Evolutionary conservation across 1,140 invertebrate species (phyloP), one percentile per base, ranked within the genome.

Genomic region (Pomacea maculata): DNA sequence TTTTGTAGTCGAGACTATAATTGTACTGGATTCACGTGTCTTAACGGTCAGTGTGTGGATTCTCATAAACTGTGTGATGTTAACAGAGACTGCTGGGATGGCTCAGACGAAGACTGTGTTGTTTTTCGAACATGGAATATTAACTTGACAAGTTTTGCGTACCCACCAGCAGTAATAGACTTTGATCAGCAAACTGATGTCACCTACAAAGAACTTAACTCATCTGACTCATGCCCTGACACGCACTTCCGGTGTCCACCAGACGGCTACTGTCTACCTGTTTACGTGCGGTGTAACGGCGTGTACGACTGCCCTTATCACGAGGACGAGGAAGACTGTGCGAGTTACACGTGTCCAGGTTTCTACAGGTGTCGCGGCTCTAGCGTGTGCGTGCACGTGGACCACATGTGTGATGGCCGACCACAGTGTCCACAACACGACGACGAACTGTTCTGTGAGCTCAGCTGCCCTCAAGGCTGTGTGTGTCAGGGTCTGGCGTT

Each of bases 391-490:
- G 55, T 80, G 29, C 68, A 64, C 19, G 29, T 29, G 34, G 45
- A 45, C 25, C 63, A 75, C 21, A n/a, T 81, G n/a, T n/a, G n/a
- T n/a, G n/a, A n/a, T n/a, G n/a, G n/a, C n/a, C n/a, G n/a, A n/a
- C n/a, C n/a, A n/a, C 54, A 82, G 55, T 81, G 75, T 75, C 80
- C 75, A 64, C 57, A 79, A 45, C 55, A 63, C 64, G 79, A 80
- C 29, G 73, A 83, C 25, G 79, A 81, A 52, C n/a, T 73, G 61
- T 71, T 80, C 9, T 83, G 75, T 75, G 29, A 78, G 67, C n/a
- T 34, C 0, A 34, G 29, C 67, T 70, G 67, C 21, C 67, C 67
- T 90, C 85, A 54, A 88, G 71, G 45, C 34, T 83, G 78, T 65
- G n/a, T 52, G 14, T 83, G 74, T 52, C 34, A n/a, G 70, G 73